These are phyloP conservation scores for Phalanger gymnotis DNA, from an alignment of 2,797 vertebrate species.

Conservation along the genomic window DNA sequence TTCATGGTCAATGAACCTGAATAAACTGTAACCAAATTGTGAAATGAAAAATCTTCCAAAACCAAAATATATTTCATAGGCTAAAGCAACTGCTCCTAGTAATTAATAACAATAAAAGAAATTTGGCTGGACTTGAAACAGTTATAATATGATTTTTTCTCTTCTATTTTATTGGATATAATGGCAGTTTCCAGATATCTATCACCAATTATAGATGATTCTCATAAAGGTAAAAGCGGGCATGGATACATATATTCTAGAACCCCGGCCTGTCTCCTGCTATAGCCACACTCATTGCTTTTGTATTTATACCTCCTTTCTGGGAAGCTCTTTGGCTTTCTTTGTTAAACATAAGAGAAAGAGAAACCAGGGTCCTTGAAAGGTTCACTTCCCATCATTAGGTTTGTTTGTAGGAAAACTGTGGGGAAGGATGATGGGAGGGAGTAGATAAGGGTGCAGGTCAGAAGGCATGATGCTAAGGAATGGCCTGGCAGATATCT, in stretches of 20 bases:
- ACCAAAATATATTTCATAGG: background rate
- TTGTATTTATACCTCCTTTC: background rate
- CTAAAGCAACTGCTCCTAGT: background rate
- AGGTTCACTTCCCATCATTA: background rate
- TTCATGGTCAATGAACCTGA: background rate
- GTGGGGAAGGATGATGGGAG: background rate
- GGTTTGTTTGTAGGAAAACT: slow-evolving; percentile 13
- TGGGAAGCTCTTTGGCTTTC: background rate
- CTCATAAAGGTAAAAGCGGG: background rate
- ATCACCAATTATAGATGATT: background rate
- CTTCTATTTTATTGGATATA: background rate
- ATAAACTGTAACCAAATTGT: background rate
- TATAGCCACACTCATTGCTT: background rate
- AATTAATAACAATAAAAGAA: background rate
- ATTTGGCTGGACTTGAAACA: background rate
- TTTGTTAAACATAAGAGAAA: background rate
- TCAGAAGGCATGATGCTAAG: slow-evolving; percentile 12
- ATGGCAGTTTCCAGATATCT: background rate
- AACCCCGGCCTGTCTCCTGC: background rate
- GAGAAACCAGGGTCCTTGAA: background rate
- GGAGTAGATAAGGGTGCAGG: background rate
- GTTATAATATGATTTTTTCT: background rate
- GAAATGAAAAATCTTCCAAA: background rate
- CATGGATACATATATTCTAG: background rate
- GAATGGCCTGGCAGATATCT: background rate